Evolutionary conservation across 2,888 invertebrate species (phyloP).

Genomic region (Dryadula phaetusa): DNA sequence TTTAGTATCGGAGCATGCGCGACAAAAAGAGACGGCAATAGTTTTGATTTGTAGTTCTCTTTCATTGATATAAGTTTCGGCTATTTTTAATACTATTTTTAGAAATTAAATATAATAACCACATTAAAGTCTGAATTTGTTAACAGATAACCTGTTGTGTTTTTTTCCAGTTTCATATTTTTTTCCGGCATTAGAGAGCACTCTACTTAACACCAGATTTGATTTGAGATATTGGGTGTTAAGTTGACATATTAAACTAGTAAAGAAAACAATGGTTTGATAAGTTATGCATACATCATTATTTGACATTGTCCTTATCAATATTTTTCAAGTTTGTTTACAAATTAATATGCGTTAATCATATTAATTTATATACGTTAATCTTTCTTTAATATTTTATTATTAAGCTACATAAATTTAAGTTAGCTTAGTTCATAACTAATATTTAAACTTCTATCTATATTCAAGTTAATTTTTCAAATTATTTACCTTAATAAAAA

Average conservation of each 20-base stretch:
- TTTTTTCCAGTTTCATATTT: too few species aligned
- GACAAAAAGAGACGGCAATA: conserved; percentile 48
- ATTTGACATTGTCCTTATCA: background rate
- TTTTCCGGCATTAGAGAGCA: too few species aligned
- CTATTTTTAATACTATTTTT: background rate
- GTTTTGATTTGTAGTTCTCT: background rate
- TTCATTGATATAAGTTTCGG: background rate
- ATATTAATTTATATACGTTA: conserved; percentile 10
- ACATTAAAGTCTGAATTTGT: too few species aligned
- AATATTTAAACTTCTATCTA: too few species aligned
- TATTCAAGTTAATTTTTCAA: too few species aligned
- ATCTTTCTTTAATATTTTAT: background rate
- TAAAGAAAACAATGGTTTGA: background rate
- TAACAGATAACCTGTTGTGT: too few species aligned
- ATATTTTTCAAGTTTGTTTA: conserved; percentile 2
- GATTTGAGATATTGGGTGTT: too few species aligned
- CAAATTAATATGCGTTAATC: background rate
- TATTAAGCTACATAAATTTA: too few species aligned
- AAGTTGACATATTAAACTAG: background rate
- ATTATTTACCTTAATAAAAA: too few species aligned
- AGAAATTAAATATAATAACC: too few species aligned
- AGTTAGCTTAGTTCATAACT: too few species aligned
- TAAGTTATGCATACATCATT: background rate
- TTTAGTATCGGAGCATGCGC: conserved; percentile 69
- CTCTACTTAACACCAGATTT: too few species aligned